Base-by-base conservation (phyloP, 2,888 invertebrate species). In the Oscheius sp. region DNA sequence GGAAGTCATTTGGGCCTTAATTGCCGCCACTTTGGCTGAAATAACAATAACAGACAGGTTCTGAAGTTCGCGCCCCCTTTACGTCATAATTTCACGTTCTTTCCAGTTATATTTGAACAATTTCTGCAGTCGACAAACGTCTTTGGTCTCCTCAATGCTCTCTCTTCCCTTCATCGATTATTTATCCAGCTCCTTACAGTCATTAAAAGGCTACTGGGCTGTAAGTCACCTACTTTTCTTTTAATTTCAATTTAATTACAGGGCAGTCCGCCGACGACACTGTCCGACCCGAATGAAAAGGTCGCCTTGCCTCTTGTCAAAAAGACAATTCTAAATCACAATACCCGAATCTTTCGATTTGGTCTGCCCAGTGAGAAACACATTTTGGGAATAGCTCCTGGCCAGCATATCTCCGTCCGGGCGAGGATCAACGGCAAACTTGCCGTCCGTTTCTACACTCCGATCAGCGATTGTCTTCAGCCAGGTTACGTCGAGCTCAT, bases 401-500 rank as follows among this genome's bases (percentile, higher is more conserved):
- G 98, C n/a, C 96, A 98, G 89, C 98, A 99, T 89, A 93, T 99
- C 77, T 95, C 96, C 90, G 91, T 99, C 85, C 94, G 94, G 52
- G 95, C 94, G 0, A 93, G 92, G 13, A 93, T 97, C 75, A 93
- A 93, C 86, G 95, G 93, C 84, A 94, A 95, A 86, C 91, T 97
- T 53, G 93, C 96, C 29, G 95, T 98, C 83, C 92, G 99, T 76
- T 93, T 98, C 0, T 99, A 99, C 89, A 99, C 99, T 5, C 99
- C 99, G 2, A 95, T 97, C 2, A 94, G 96, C 25, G 94, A 94
- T 84, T 96, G 98, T 90, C 95, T 97, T 86, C 94, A 96, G 88
- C 92, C 93, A 74, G 99, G 99, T 52, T 94, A 92, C 89, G 93
- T 96, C 68, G 96, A 96, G 90, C 91, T 96, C 79, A 94, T 96